Percentiles rank a stretch among this genome's conserved stretches.
These are phyloP conservation scores for Plebejus anna DNA, from an alignment of 2,888 invertebrate genomes.

Conservation along the genomic window DNA sequence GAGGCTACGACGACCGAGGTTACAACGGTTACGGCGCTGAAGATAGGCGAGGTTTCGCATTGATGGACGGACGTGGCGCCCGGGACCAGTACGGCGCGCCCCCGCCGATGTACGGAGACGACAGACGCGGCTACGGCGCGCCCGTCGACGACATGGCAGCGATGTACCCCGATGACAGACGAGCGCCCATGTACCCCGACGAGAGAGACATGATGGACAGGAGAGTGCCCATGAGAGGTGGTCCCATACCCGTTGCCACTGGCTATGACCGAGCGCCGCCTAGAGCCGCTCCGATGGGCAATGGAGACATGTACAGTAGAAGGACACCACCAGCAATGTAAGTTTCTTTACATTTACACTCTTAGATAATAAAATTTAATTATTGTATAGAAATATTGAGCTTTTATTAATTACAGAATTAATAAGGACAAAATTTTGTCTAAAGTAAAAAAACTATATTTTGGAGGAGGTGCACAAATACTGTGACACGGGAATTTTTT, in stretches of 20 bases:
- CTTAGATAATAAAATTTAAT: background rate
- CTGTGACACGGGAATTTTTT: too few species aligned
- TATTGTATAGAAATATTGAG: too few species aligned
- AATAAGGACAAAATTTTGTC: too few species aligned
- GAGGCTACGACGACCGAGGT: conserved; percentile 59
- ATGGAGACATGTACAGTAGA: conserved; percentile 74
- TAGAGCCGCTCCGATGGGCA: conserved; percentile 57
- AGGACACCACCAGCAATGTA: conserved; percentile 63
- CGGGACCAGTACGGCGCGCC: conserved; percentile 64
- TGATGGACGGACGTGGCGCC: conserved; percentile 59
- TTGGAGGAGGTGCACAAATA: too few species aligned
- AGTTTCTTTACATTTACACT: conserved; percentile 38
- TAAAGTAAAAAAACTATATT: too few species aligned
- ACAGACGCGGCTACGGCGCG: conserved; percentile 48
- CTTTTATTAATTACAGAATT: too few species aligned
- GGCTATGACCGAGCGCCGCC: conserved; percentile 61
- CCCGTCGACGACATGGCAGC: conserved; percentile 45
- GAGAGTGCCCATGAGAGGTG: conserved; percentile 52
- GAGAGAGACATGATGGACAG: conserved; percentile 65
- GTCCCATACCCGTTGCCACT: conserved; percentile 49
- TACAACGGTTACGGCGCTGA: conserved; percentile 70
- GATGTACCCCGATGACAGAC: conserved; percentile 52
- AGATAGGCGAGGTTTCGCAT: conserved; percentile 67
- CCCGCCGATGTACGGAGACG: conserved; percentile 53
- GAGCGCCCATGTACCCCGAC: conserved; percentile 61